Percentiles rank a stretch among this genome's conserved stretches.
phyloP scores from a whole-genome alignment of 2,113 vertebrate genomes.

The Notarius quadriscutis region DNA sequence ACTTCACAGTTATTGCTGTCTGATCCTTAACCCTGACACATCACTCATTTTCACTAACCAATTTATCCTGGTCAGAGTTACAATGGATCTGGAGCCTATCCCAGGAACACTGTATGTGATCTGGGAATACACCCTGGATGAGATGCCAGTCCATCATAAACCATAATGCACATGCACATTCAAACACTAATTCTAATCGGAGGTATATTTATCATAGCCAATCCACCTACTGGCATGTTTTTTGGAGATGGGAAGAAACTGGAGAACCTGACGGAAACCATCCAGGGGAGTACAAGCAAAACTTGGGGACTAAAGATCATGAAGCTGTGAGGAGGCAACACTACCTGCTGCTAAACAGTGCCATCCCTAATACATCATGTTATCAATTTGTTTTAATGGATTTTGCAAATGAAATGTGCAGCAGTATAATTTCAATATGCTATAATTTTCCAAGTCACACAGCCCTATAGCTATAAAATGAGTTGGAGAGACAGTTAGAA shows the following conservation, averaged over 20 bases:
- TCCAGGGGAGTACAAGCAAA: background rate
- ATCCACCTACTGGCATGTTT: background rate
- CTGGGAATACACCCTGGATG: background rate
- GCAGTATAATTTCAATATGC: background rate
- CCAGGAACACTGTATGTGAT: no score
- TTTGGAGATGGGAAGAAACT: background rate
- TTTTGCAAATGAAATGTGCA: background rate
- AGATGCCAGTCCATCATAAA: background rate
- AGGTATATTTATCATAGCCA: background rate
- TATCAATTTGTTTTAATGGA: background rate
- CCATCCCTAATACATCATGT: background rate
- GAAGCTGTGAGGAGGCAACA: background rate
- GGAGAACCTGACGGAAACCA: background rate
- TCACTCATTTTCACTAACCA: no score
- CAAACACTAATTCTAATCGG: background rate
- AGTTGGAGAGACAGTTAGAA: no score
- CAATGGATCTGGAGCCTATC: background rate
- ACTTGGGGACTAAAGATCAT: background rate
- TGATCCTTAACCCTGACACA: background rate
- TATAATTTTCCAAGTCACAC: no score
- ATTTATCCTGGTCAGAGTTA: background rate
- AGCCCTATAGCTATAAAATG: no score
- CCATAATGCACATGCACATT: background rate
- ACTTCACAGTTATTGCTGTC: background rate
- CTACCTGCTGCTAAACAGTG: background rate